phyloP scores from a whole-genome alignment of 2,113 vertebrate genomes.

The Herpetotheres cachinnans region DNA sequence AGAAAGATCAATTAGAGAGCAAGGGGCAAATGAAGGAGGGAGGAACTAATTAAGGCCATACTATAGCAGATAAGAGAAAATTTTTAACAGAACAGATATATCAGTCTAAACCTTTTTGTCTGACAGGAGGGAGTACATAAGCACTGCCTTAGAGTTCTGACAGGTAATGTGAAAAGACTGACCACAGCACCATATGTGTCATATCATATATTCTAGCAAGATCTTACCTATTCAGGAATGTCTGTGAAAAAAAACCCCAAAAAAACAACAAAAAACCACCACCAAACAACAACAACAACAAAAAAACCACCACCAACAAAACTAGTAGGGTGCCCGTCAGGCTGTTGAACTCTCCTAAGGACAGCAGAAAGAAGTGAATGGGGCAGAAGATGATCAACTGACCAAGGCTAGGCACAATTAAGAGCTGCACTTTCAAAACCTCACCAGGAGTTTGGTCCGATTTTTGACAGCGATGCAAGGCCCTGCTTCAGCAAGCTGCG shows the following conservation, averaged over 20 bases:
- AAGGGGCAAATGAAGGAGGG: not conserved
- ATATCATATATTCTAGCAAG: fast-evolving
- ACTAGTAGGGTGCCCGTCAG: not conserved
- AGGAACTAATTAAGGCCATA: not conserved
- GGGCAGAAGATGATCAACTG: not conserved
- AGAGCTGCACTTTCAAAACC: not conserved
- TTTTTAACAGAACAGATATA: not conserved
- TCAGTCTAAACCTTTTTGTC: not conserved
- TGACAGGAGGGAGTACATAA: not conserved
- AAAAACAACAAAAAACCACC: too few species aligned
- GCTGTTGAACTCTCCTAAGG: not conserved
- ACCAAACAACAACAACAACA: too few species aligned
- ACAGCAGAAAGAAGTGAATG: not conserved
- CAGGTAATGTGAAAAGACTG: not conserved
- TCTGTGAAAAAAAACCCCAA: fast-evolving
- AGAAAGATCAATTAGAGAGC: not conserved
- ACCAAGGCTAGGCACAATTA: not conserved
- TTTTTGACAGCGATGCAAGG: not conserved
- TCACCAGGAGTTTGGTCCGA: fast-evolving
- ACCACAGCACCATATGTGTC: fast-evolving
- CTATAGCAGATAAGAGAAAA: not conserved
- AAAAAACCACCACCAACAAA: too few species aligned
- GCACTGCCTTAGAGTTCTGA: not conserved
- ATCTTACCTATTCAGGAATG: fast-evolving
- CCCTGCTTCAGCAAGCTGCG: not conserved